Evolutionary conservation across 2,888 invertebrate species (phyloP).

Genomic region (Cactoblastis cactorum): DNA sequence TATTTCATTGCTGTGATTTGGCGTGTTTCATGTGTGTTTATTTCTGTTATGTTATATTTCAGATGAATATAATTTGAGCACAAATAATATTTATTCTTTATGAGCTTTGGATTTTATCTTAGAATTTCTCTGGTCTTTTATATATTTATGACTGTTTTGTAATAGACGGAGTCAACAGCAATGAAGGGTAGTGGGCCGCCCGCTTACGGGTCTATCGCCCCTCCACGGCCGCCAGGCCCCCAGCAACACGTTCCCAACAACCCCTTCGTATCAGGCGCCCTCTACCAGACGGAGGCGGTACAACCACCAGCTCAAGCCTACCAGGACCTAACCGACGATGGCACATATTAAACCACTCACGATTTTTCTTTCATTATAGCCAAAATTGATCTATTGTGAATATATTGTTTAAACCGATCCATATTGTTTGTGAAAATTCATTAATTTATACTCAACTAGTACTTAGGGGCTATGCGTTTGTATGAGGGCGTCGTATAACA

Average conservation of each 20-base stretch:
- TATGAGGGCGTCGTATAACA: background rate
- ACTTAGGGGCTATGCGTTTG: too few relatives aligned
- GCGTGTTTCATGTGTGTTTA: too few relatives aligned
- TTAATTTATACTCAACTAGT: too few relatives aligned
- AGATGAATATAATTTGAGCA: too few relatives aligned
- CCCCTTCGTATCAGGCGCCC: slow-evolving; percentile 79
- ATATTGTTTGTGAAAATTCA: background rate
- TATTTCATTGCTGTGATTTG: too few relatives aligned
- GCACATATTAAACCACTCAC: slow-evolving; percentile 47
- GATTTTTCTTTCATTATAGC: background rate
- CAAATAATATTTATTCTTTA: too few relatives aligned
- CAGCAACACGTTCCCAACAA: slow-evolving; percentile 80
- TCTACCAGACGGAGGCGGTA: slow-evolving; percentile 81
- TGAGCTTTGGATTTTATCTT: too few relatives aligned
- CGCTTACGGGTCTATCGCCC: slow-evolving; percentile 60
- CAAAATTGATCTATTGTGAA: background rate
- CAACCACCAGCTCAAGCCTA: slow-evolving; percentile 82
- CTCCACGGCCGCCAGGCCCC: slow-evolving; percentile 73
- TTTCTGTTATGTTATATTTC: too few relatives aligned
- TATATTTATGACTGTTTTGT: too few relatives aligned
- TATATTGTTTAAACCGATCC: background rate
- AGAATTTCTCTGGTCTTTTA: too few relatives aligned
- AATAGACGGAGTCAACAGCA: slow-evolving; percentile 60
- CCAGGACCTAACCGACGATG: slow-evolving; percentile 59
- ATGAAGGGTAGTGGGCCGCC: slow-evolving; percentile 55